Base-by-base conservation (phyloP, 2,113 vertebrate species). In the Climacteris rufus region DNA sequence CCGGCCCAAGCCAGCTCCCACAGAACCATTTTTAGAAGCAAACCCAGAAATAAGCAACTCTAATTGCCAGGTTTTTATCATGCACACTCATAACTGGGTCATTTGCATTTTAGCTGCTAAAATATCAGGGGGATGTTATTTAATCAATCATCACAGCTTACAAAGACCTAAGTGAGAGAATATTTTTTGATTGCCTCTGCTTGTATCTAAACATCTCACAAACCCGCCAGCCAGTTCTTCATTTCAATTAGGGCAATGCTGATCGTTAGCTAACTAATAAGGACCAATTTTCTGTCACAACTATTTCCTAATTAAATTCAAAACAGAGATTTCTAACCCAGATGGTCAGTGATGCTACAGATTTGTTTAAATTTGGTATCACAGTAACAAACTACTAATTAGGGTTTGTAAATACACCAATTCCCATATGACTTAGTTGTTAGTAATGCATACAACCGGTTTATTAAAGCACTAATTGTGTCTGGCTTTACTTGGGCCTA, bases 381-480 rank as follows among this genome's bases (percentile, higher is more conserved):
- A 97, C 96, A 98, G 97, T 98, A 98, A 98, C 97, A 98, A 98
- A 98, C 98, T 98, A 96, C 98, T 98, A 98, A 98, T 98, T 98
- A 98, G 97, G 98, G 97, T 98, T 98, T 98, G 97, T 98, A 98
- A 98, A 98, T 98, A 98, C 96, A 97, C 95, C 94, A 96, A 98
- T 97, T 98, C 97, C 97, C 98, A 96, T 56, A 77, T 96, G 97
- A 96, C 97, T 63, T 66, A 93, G 96, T 97, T 97, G 97, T 98
- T 97, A 97, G 96, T 97, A 97, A 98, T 98, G 96, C 97, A 98
- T 97, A 97, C 97, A 98, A 97, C 97, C 5, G 15, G 97, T 98
- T 98, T 98, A 98, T 98, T 98, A 98, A 98, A 97, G 97, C 98
- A 98, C 97, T 98, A 98, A 98, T 98, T 98, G 98, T 97, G 94